Base-by-base conservation (phyloP, 2,888 invertebrate species). In the Caenorhabditis sp. region DNA sequence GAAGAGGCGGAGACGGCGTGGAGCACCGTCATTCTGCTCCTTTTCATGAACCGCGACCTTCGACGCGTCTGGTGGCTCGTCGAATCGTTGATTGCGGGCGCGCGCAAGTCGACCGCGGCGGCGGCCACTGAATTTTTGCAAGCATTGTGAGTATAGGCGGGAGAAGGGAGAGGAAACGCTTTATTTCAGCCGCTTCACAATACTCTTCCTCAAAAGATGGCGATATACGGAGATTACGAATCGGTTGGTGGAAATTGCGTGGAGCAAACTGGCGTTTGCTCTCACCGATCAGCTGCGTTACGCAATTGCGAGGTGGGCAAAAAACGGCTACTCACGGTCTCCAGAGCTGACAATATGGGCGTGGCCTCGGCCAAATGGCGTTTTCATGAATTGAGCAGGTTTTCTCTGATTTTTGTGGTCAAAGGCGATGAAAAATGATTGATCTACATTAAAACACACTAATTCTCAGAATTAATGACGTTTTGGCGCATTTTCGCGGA, bases 1-100 rank as follows among this genome's bases (percentile, higher is more conserved):
- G 53, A 46, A 11, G 81, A 81, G 26, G 68, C 78, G 2, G 72
- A 68, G 41, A 20, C 17, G 0, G 55, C 59, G 1, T 79, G 81
- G 79, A 41, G 35, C 22, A 35, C 24, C n/a, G 68, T 50, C 0
- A 41, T 66, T 2, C 17, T 22, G 0, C n/a, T 11, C 11, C 17
- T 61, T 20, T 41, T 74, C 20, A 26, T 6, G n/a, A 17, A 41
- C n/a, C 63, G 66, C 39, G 83, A 83, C 58, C 65, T 63, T 8
- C 72, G 83, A 4, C 63, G 81, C 2, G 43, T 30, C 61, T 79
- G 68, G 62, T 82, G 83, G 83, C 68, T 83, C 8, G 45, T 79
- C 30, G 83, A 83, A 52, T 58, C 58, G 4, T 26, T 83, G 22
- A 30, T 83, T 13, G 41, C 27, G 1, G 72, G 77, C 13, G 68